These are phyloP conservation scores for Anguilla megastoma DNA, from an alignment of 2,797 vertebrate genomes.

Conservation along the genomic window DNA sequence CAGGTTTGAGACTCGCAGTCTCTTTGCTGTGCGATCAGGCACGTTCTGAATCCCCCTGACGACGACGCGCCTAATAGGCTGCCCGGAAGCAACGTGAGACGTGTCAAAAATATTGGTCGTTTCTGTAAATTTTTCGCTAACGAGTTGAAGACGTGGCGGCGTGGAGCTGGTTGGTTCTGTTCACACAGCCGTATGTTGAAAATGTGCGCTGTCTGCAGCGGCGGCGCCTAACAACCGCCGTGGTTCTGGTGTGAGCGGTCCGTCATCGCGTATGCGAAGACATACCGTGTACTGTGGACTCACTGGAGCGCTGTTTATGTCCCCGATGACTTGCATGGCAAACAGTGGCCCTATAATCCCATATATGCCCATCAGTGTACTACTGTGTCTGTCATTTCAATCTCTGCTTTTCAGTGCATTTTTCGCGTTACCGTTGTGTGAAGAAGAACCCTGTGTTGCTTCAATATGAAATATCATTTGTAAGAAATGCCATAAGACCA, in stretches of 20 bases:
- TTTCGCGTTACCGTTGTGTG: conserved; percentile 58
- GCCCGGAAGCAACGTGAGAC: conserved; percentile 53
- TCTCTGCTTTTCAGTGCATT: conserved; percentile 59
- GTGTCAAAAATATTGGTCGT: conserved; percentile 33
- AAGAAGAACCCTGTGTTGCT: conserved; percentile 56
- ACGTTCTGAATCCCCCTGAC: conserved; percentile 44
- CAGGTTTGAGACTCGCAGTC: conserved; percentile 30
- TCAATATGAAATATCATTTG: conserved; percentile 54
- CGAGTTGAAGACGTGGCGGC: background rate
- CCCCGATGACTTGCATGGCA: conserved; percentile 68
- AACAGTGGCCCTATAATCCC: conserved; percentile 62
- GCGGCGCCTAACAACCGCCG: background rate
- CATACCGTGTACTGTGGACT: conserved; percentile 43
- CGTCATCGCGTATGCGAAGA: conserved; percentile 24
- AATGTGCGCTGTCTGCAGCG: background rate
- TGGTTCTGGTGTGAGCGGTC: background rate
- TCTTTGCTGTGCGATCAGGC: conserved; percentile 37
- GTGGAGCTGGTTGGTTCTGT: background rate
- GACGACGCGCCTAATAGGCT: conserved; percentile 56
- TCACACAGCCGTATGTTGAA: conserved; percentile 8
- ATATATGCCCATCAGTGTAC: conserved; percentile 61
- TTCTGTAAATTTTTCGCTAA: conserved; percentile 21
- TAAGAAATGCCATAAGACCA: conserved; percentile 65
- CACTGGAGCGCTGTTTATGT: conserved; percentile 56
- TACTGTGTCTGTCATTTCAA: conserved; percentile 62